Evolutionary conservation across 1,140 invertebrate species (phyloP), one percentile per base, ranked within the genome.

Genomic region (Belonocnema kinseyi): DNA sequence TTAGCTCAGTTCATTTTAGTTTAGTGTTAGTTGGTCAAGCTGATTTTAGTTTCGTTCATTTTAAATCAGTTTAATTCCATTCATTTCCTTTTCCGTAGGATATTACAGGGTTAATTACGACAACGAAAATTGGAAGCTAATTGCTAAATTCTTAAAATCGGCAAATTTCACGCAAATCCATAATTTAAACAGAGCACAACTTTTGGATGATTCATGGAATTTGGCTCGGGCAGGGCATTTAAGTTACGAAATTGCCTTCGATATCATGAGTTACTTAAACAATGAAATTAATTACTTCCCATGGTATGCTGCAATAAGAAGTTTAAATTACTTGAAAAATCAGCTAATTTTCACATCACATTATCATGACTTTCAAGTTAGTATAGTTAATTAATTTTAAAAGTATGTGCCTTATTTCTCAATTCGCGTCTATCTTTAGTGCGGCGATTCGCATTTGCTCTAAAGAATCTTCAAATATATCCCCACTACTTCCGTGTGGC

Each of bases 91-190:
- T 80, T 80, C 40, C 0, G 80, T 86, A 93, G 96, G 96, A 26
- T 97, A 95, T 82, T 97, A 96, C 86, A 92, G 95, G 11, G 94
- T 97, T 0, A 96, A 97, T 87, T 97, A 97, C 85, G 96, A 97
- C 80, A 82, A 92, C 50, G 88, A 91, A 10, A 97, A 97, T 87
- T 97, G 96, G 96, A 85, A 94, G 54, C 87, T 95, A 56, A 90
- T 97, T 1, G 93, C 93, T 0, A 85, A 93, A 7, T 93, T 96
- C 78, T 85, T 97, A 7, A 92, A 93, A 78, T 88, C 93, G 74
- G 88, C 93, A 73, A 53, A 77, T 50, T 78, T 72, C 21, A 70
- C 54, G 56, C 78, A 78, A 11, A 96, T 97, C 77, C 83, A 80
- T 40, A 66, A 81, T 8, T 89, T 93, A 0, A 97, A 96, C 88